Base-by-base conservation (phyloP, 1,140 invertebrate species). In the Propsilocerus akamusi region DNA sequence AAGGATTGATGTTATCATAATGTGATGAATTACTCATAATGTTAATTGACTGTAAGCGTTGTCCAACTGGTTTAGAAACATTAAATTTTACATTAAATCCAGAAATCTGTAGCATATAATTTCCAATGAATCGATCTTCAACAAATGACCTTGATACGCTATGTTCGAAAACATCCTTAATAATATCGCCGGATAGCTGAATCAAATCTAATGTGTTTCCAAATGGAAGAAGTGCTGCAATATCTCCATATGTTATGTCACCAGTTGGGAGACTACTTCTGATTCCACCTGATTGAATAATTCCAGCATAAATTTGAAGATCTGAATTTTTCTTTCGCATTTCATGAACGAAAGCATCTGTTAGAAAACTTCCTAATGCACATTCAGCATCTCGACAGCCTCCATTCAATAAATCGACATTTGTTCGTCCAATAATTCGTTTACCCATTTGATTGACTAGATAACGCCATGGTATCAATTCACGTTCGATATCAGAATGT, bases 311-410 rank as follows among this genome's bases (percentile, higher is more conserved):
- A 14, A 37, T 7, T 5, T 6, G 3, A 17, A 14, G 32, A 17
- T 14, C 14, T 14, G 11, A 17, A 41, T 20, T 20, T 3, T 3
- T 73, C 62, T 59, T 69, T 30, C 86, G 68, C 14, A 89, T 68
- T 11, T 78, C 81, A 5, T 86, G 66, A 24, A 85, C 69, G 64
- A 81, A 77, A 0, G 81, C 75, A 53, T 87, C 82, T 5, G 80
- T 75, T 32, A 85, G 72, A n/a, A 84, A 72, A 59, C 78, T 86
- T 14, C 83, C 85, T 26, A 88, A 58, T 53, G 81, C 85, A 58
- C 84, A 88, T 61, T 88, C 85, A 0, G 56, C 56, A 12, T 60
- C 63, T 8, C 70, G 55, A 55, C 83, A 86, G 0, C 59, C 57
- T 1, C 66, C 63, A 34, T 72, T 72, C 12, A 69, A 68, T 2